Conservation (phyloP, 2,113 vertebrate species). For the Anseranas semipalmata region DNA sequence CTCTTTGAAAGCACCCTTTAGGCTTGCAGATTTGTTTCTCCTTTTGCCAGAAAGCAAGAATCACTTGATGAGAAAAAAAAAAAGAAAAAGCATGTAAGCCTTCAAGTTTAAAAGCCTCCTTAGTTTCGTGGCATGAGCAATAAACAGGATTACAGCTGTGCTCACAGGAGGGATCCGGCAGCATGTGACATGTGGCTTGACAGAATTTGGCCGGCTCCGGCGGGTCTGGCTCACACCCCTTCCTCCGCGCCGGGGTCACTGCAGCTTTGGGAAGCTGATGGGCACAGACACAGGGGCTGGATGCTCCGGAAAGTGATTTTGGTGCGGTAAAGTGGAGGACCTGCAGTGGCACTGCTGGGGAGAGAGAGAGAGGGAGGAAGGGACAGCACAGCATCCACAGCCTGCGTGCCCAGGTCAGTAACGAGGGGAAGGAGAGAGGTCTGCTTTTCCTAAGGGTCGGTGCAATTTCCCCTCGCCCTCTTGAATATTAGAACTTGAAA, state of each 20-base stretch:
- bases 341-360: neutral
- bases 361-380: neutral
- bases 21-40: neutral
- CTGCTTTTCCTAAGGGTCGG: neutral
- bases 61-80: neutral
- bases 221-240: constrained; percentile 32
- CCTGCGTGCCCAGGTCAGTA: neutral
- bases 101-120: neutral
- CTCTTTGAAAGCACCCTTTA: neutral
- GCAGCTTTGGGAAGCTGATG: neutral
- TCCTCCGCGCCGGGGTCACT: neutral
- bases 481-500: neutral
- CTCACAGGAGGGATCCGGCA: constrained; percentile 14
- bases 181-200: neutral
- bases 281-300: neutral
- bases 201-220: constrained; percentile 43
- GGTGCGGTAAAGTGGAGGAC: neutral
- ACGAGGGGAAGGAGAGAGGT: neutral
- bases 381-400: neutral
- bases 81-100: neutral
- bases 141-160: neutral
- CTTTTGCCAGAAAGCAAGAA: neutral
- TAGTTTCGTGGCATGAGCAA: rapidly evolving
- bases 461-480: neutral
- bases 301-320: constrained; percentile 38